A percentile compares a stretch with the other conserved stretches of the same genome.
Conservation (phyloP, 2,113 vertebrate species). For the Pygoscelis adeliae region DNA sequence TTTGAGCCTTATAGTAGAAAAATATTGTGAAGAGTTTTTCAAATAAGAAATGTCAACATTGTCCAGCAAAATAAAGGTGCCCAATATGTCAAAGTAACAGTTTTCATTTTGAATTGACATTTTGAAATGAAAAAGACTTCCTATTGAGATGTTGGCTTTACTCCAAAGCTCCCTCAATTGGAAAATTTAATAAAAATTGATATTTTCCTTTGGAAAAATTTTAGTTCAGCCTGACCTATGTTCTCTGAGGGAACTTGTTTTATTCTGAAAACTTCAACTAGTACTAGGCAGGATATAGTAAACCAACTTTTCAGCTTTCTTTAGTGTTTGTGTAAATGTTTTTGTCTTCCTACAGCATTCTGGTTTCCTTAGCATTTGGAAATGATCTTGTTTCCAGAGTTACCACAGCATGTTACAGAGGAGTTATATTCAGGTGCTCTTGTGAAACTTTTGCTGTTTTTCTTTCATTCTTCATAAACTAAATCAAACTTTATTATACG, state of each 20-base stretch:
- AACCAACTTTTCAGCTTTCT: not conserved
- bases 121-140: not conserved
- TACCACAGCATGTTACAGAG: fast-evolving
- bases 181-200: not conserved
- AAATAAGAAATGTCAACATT: not conserved
- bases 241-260: not conserved
- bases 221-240: not conserved
- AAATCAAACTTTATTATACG: not conserved
- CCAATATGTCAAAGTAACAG: not conserved
- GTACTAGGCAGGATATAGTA: not conserved
- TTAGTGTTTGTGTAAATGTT: not conserved
- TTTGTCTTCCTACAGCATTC: not conserved
- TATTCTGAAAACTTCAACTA: not conserved
- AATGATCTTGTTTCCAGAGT: not conserved
- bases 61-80: not conserved
- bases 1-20: not conserved
- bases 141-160: not conserved
- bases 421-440: not conserved
- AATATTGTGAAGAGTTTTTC: not conserved
- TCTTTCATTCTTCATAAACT: not conserved
- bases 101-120: not conserved
- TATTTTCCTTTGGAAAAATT: not conserved
- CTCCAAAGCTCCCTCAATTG: not conserved
- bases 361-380: not conserved
- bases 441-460: not conserved